Evolutionary conservation across 2,113 vertebrate genomes (phyloP), one percentile per base, ranked within the genome.

Genomic region (Urocynchramus pylzowi): DNA sequence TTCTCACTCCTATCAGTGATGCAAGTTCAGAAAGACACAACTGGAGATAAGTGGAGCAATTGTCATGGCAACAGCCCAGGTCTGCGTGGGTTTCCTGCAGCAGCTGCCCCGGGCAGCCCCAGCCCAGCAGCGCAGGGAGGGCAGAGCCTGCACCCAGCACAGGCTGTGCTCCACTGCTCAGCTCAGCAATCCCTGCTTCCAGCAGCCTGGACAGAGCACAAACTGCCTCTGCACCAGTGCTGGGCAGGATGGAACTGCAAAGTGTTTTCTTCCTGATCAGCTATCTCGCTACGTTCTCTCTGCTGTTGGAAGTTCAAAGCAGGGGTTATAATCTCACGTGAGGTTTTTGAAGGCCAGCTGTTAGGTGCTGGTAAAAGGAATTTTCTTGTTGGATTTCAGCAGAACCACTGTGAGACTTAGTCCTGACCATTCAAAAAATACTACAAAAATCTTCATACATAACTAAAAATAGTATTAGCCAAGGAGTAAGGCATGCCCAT

Each of bases 271-370:
- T 65, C 67, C 63, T 42, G 50, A 37, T 35, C 57, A 41, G 13
- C 1, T 44, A 3, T 39, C 49, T 74, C 2, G 0, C 30, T 57
- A 7, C 6, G 0, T 28, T 78, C 23, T 41, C 44, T 57, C 35
- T 45, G 41, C 77, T 52, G 19, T 11, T 82, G 61, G 49, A 73
- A 89, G 68, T 60, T 76, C 75, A 87, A 20, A 77, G 60, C 23
- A 14, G 56, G 52, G 33, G 28, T 54, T 77, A 2, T 6, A 20
- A 44, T 41, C 19, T 60, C 79, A 16, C 21, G 11, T 8, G 57
- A 59, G 45, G 12, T 20, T 90, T 86, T 73, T 44, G 35, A 73
- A 87, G 81, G 15, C 4, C 49, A 60, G 22, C 31, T 69, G 37
- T 73, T 87, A 30, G 53, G 26, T 33, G 33, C 57, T 67, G 5